A percentile compares a stretch with the other conserved stretches of the same genome.
phyloP scores from a whole-genome alignment of 2,113 vertebrate species.

The Morone chrysops region DNA sequence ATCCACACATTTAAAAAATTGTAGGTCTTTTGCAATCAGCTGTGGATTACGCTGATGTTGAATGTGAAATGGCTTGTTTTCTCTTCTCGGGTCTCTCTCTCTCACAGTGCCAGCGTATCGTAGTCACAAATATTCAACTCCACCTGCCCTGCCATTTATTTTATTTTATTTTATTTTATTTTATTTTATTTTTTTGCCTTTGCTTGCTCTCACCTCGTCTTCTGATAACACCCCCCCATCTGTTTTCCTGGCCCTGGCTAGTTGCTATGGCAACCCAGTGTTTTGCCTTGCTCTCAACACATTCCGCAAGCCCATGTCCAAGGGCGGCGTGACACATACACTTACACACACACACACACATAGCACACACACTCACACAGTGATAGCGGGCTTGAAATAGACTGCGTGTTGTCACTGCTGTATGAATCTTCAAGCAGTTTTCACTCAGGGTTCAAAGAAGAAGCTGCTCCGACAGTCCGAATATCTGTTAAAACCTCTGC shows the following conservation, averaged over 20 bases:
- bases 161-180: background rate
- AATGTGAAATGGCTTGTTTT: background rate
- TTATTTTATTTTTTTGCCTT: background rate
- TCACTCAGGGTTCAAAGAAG: slow-evolving; percentile 27
- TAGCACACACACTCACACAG: slow-evolving; percentile 41
- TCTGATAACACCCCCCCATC: slow-evolving; percentile 45
- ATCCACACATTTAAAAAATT: background rate
- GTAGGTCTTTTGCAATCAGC: background rate
- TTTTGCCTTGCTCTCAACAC: slow-evolving; percentile 81
- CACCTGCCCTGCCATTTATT: slow-evolving; percentile 8
- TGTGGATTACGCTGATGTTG: background rate
- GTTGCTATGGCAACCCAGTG: slow-evolving; percentile 83
- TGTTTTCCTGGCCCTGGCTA: slow-evolving; percentile 50
- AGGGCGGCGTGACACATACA: slow-evolving; percentile 74
- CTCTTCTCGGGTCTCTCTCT: background rate
- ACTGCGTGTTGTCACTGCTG: slow-evolving; percentile 45
- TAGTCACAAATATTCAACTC: background rate
- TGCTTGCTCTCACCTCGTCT: slow-evolving; percentile 32
- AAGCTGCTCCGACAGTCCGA: background rate
- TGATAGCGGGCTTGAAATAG: slow-evolving; percentile 63
- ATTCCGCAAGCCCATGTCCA: slow-evolving; percentile 79
- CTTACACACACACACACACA: slow-evolving; percentile 33
- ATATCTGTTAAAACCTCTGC: background rate
- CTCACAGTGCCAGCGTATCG: background rate
- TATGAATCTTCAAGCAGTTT: slow-evolving; percentile 55